Conservation (phyloP, 2,888 invertebrate genomes). For the Polydrusus cervinus region DNA sequence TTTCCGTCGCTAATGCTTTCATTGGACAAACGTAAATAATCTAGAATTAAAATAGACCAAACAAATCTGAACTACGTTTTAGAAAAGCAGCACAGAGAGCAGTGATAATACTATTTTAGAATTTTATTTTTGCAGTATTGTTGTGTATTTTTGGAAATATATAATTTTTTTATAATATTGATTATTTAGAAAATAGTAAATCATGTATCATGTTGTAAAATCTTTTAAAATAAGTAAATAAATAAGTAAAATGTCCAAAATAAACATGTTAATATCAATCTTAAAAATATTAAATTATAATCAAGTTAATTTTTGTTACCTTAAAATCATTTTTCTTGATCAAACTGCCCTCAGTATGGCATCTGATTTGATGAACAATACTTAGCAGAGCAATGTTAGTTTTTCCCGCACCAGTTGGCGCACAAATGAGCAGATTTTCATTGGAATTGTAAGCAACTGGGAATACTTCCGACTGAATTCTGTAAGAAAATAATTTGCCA, state of each 20-base stretch:
- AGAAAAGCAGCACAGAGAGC: too few relatives aligned
- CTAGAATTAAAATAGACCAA: constrained; percentile 69
- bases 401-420: constrained; percentile 99
- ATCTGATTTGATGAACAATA: constrained; percentile 91
- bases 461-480: constrained; percentile 97
- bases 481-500: constrained; percentile 58
- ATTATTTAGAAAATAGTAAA: too few relatives aligned
- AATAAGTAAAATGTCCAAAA: too few relatives aligned
- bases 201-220: too few relatives aligned
- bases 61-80: too few relatives aligned
- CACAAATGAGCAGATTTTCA: constrained; percentile 97
- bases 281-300: too few relatives aligned
- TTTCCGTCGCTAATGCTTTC: constrained; percentile 99
- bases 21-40: constrained; percentile 99
- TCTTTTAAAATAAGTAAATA: too few relatives aligned
- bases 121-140: too few relatives aligned
- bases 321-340: constrained; percentile 95
- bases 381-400: constrained; percentile 97
- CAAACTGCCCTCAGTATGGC: constrained; percentile 86
- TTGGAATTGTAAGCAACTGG: constrained; percentile 96
- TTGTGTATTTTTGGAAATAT: too few relatives aligned
- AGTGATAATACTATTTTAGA: too few relatives aligned
- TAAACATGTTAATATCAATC: too few relatives aligned
- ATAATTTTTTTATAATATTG: too few relatives aligned
- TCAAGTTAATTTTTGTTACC: constrained; percentile 72